Evolutionary conservation across 2,113 vertebrate species (phyloP), one percentile per base, ranked within the genome.

Genomic region (Cololabis saira): DNA sequence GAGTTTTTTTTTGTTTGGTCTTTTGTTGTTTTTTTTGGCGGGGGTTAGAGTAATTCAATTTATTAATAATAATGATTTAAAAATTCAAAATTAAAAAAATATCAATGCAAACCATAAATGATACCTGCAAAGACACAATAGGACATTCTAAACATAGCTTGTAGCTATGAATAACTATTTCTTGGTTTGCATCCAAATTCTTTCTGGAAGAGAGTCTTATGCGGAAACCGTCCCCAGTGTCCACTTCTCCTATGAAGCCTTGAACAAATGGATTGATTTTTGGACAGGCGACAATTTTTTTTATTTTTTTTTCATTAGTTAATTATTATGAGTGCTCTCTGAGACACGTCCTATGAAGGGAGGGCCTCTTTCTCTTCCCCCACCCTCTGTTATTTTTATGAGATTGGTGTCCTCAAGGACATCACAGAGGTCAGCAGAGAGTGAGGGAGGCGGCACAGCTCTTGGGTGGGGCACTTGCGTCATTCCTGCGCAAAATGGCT

Each of bases 361-460:
- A 58, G 57, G 53, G 61, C 65, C 44, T 71, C 12, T 24, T 19
- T 57, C 47, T 42, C 81, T 57, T 67, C 40, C 75, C 61, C 84
- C 75, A 60, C 74, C 76, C 57, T 54, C 58, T 51, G 56, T 62
- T 79, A 57, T 64, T 76, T 86, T 92, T 91, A 92, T 83, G 86
- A 80, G 84, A 92, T 91, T 90, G 91, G 78, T 88, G 69, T 80
- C 68, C 63, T 82, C 90, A 93, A 94, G 93, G 92, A 83, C 92
- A 21, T 59, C 16, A 57, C 53, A 74, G 67, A 92, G 90, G 91
- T 85, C 88, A 21, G 42, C 16, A 8, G 18, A 18, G 37, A 80
- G 62, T 57, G 58, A 62, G 72, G 76, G 61, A 61, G 89, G 84
- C 48, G 59, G 68, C n/a, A 67, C 18, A 10, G 27, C 0, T 37